A percentile compares a stretch with the other conserved stretches of the same genome.
Evolutionary conservation across 1,140 invertebrate genomes (phyloP).

Genomic region (Littorina saxatilis): DNA sequence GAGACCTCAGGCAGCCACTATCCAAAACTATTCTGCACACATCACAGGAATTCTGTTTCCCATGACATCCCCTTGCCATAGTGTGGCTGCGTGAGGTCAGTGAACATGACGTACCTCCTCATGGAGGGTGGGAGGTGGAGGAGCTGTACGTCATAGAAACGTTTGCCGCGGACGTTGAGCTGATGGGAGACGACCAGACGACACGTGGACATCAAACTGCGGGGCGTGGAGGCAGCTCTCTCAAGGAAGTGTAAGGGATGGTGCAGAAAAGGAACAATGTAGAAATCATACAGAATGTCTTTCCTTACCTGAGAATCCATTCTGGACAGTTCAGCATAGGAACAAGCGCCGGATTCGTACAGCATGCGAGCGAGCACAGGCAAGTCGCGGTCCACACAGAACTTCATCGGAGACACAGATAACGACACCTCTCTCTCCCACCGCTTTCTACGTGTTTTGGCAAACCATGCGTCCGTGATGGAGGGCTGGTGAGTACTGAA

Average conservation of each 20-base stretch:
- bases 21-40: too few species aligned
- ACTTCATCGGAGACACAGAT: neutral
- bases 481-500: constrained; percentile 3
- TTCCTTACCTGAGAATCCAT: neutral
- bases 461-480: neutral
- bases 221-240: neutral
- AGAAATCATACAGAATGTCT: neutral
- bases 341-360: neutral
- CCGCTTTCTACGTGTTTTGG: neutral
- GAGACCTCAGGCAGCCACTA: too few species aligned
- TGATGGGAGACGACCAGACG: neutral
- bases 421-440: neutral
- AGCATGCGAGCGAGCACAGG: neutral
- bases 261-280: too few species aligned
- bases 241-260: neutral
- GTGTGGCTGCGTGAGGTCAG: too few species aligned
- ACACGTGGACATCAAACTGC: neutral
- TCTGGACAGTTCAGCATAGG: neutral
- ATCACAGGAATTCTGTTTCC: too few species aligned
- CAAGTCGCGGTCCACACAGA: neutral
- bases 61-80: too few species aligned
- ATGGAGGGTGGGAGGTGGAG: too few species aligned
- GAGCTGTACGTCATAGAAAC: too few species aligned
- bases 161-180: too few species aligned
- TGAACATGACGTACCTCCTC: too few species aligned